Base-by-base conservation (phyloP, 2,113 vertebrate species). In the Murina feae region DNA sequence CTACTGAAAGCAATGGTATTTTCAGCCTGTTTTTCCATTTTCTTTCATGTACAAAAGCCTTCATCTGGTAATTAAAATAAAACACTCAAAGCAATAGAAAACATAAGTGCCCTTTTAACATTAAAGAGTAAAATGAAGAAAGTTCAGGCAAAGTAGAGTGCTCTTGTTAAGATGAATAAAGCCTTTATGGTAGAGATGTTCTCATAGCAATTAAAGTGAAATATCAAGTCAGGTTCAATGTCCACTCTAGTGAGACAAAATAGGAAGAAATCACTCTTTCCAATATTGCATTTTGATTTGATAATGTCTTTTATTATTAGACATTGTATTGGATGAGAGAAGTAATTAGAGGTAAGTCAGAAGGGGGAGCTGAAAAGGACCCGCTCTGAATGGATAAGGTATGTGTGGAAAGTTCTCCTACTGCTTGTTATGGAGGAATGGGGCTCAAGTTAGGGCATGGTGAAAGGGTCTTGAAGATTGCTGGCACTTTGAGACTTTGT, bases 181-280 rank as follows among this genome's bases (percentile, higher is more conserved):
- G 35, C 11, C 39, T 93, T 90, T 80, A 5, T 25, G 20, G 35
- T 25, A 14, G 65, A 87, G 80, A 72, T 23, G 18, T 98, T 98
- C 98, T 98, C 96, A 94, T 95, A 96, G 97, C 98, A 98, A 98
- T 98, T 98, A 98, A 98, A 97, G 63, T 97, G 14, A 89, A 98
- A 98, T 97, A 98, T 75, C 74, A 96, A 97, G 93, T 96, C 97
- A 51, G 92, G 86, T 88, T 98, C 98, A 97, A 97, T 90, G 97
- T 95, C 97, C 86, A 30, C 97, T 94, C 20, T 39, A 97, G 96
- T 89, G 97, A 96, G 94, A 95, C 96, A 96, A 96, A 97, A 97
- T 79, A 98, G 83, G 9, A 97, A 98, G 89, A 68, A 72, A 51
- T 89, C 76, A 25, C 53, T 94, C 9, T 30, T 71, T 80, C 53